phyloP scores from a whole-genome alignment of 2,888 invertebrate genomes.

The Dysmachus trigonus region DNA sequence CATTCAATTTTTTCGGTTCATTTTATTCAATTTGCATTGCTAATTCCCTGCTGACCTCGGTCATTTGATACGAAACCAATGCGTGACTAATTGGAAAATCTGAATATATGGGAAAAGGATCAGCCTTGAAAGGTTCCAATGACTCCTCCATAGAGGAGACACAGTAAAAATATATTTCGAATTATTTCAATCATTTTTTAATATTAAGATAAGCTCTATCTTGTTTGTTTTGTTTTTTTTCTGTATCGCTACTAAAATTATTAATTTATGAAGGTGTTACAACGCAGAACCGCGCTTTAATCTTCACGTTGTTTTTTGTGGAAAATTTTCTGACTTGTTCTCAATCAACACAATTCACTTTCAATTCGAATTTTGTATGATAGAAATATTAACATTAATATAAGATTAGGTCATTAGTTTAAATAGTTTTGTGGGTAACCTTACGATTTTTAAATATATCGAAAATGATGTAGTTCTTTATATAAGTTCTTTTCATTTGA shows the following conservation, averaged over 20 bases:
- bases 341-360: neutral
- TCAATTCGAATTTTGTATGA: neutral
- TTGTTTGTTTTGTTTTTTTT: no score
- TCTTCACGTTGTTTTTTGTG: neutral
- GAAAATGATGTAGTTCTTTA: no score
- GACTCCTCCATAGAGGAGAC: neutral
- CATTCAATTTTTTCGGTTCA: neutral
- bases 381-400: no score
- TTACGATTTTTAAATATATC: no score
- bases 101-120: neutral
- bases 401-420: no score
- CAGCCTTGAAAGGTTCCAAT: neutral
- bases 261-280: neutral
- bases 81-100: neutral
- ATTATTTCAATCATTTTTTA: neutral
- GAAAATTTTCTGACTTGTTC: neutral
- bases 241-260: neutral
- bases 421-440: no score
- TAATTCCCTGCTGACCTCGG: neutral
- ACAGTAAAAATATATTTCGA: neutral
- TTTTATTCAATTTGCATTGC: neutral
- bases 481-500: no score
- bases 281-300: neutral
- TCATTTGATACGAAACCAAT: neutral
- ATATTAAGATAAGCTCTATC: neutral